Evolutionary conservation across 2,797 vertebrate species (phyloP), one percentile per base, ranked within the genome.

Genomic region (Muscicapa comitata): DNA sequence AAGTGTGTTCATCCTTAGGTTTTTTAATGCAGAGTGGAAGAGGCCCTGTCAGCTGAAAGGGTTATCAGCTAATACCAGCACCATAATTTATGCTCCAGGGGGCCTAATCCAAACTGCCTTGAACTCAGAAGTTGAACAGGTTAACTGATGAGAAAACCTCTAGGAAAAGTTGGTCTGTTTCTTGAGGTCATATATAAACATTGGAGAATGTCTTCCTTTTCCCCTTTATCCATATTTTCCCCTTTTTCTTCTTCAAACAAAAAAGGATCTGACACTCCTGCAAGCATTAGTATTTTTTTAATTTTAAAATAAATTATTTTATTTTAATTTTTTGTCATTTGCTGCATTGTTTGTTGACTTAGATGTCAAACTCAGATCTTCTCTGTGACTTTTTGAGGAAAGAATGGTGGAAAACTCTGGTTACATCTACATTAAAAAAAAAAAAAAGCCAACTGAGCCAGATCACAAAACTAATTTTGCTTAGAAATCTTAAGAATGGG

Each of bases 251-350:
- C 59, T 70, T 87, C 47, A 84, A 78, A 51, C 55, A 70, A 42
- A 79, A 91, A 88, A 42, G 17, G 12, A 55, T 67, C n/a, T 61
- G 29, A 40, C 35, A 19, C 11, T 84, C 82, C 31, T 13, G 48
- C 33, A 87, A 67, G 20, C 1, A 1, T 82, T 45, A 43, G 29
- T 55, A 45, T 45, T 12, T 45, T 45, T 45, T 45, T 12, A 7
- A 45, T 13, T 23, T 23, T 47, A 13, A 47, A 47, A 47, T 47
- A 47, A 23, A 47, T 47, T 7, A 23, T 45, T 43, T 43, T 43
- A 43, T 43, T 45, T 23, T 13, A 26, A 63, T 10, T 13, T 59
- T 76, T 58, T 2, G 2, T 61, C 0, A 0, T 63, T 77, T 17
- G 13, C 0, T 2, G 17, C 26, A 53, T 63, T 91, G 13, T 40